These are phyloP conservation scores for Pachycephala philippinensis DNA, from an alignment of 2,113 vertebrate species.

Conservation along the genomic window DNA sequence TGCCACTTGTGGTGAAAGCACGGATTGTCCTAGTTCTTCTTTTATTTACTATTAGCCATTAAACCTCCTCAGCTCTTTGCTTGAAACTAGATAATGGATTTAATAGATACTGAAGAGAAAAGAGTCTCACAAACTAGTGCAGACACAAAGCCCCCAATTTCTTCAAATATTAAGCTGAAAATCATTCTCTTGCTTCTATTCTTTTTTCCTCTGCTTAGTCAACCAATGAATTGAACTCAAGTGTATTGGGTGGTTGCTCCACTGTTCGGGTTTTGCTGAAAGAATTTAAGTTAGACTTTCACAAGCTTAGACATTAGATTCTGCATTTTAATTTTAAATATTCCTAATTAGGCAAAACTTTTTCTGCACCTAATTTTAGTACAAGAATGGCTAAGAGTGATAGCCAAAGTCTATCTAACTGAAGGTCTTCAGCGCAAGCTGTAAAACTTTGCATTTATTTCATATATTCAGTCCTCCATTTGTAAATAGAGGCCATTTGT, in stretches of 20 bases:
- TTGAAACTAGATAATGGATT: background rate
- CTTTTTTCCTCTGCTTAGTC: background rate
- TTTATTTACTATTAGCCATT: background rate
- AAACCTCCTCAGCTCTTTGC: background rate
- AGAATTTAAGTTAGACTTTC: background rate
- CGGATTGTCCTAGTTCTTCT: background rate
- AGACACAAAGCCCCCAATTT: background rate
- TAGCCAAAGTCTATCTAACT: background rate
- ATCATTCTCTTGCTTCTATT: background rate
- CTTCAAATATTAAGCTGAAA: background rate
- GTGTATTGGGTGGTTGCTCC: background rate
- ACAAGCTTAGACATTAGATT: background rate
- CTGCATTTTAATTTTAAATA: background rate
- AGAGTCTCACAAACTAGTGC: background rate
- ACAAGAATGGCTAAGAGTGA: background rate
- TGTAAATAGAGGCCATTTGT: slow-evolving; percentile 20
- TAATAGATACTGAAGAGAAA: background rate
- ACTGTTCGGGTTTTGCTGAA: background rate
- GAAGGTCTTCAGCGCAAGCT: background rate
- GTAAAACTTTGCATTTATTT: background rate
- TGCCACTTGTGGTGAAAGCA: background rate
- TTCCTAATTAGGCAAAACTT: background rate
- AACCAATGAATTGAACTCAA: background rate
- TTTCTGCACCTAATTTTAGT: background rate
- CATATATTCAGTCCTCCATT: background rate